Evolutionary conservation across 2,113 vertebrate genomes (phyloP).

Genomic region (Dolichotis patagonum): DNA sequence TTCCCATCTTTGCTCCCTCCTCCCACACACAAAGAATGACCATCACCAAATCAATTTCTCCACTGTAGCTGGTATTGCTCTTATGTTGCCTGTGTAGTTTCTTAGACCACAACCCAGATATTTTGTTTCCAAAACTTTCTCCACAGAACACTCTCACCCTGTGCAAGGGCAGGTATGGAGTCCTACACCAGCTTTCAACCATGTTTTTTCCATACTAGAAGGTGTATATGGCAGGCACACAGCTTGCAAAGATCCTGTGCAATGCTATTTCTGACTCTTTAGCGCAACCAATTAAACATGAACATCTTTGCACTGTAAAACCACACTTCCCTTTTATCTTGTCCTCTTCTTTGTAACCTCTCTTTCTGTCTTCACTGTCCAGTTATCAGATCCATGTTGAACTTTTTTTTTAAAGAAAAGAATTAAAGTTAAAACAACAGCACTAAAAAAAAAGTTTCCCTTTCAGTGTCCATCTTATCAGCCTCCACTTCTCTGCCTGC

Average conservation of each 20-base stretch:
- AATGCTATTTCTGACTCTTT: background rate
- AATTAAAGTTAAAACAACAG: background rate
- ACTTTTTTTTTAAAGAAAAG: background rate
- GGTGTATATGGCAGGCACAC: no score
- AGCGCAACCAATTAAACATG: fast-evolving
- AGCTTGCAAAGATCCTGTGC: background rate
- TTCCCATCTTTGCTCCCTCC: background rate
- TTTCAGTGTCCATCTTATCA: background rate
- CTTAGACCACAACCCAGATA: background rate
- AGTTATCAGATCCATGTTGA: background rate
- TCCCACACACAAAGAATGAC: background rate
- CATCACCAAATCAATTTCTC: no score
- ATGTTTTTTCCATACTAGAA: fast-evolving
- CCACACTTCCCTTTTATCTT: background rate
- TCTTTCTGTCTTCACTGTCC: background rate
- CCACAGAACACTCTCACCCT: background rate
- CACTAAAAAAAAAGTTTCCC: no score
- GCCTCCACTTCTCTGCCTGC: background rate
- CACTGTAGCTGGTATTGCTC: background rate
- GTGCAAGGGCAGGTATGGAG: fast-evolving
- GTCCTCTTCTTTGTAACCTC: background rate
- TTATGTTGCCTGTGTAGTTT: background rate
- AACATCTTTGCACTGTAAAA: fast-evolving
- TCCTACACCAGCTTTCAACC: background rate
- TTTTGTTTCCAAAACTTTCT: background rate